Conservation (phyloP, 2,888 invertebrate genomes). For the Lydus trimaculatus region DNA sequence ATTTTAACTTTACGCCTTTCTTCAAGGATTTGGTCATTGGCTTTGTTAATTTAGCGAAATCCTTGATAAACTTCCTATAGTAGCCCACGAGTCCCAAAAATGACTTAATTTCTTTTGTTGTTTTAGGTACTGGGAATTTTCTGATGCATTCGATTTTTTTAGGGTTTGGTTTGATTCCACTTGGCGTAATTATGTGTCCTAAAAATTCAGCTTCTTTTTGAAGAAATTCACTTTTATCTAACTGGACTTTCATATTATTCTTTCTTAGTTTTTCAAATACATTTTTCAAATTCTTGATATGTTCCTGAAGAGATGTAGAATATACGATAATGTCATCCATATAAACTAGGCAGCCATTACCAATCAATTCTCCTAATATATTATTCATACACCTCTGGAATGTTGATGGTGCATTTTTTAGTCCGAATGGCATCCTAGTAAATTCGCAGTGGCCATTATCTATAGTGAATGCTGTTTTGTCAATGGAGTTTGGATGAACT, state of each 20-base stretch:
- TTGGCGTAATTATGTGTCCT: slow-evolving; percentile 46
- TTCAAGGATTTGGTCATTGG: slow-evolving; percentile 3
- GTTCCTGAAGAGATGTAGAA: not conserved
- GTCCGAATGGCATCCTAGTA: not conserved
- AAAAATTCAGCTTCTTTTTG: slow-evolving; percentile 42
- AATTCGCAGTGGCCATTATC: not conserved
- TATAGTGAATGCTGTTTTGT: not conserved
- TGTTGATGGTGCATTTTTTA: not conserved
- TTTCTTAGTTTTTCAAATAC: not conserved
- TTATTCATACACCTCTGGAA: not conserved
- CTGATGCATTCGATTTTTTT: not conserved
- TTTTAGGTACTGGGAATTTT: not conserved
- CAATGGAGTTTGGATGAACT: not conserved
- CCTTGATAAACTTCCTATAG: too few species aligned
- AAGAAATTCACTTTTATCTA: slow-evolving; percentile 18
- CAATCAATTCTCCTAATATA: not conserved
- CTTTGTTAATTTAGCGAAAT: too few species aligned
- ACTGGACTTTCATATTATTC: too few species aligned
- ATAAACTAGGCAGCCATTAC: not conserved
- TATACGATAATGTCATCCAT: not conserved
- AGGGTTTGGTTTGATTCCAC: slow-evolving; percentile 33
- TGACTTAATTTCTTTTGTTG: too few species aligned
- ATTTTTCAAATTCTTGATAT: not conserved
- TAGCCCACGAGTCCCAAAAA: too few species aligned
- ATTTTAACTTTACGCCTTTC: not conserved